Evolutionary conservation across 2,797 vertebrate genomes (phyloP), one percentile per base, ranked within the genome.

Genomic region (Macrochelys suwanniensis): DNA sequence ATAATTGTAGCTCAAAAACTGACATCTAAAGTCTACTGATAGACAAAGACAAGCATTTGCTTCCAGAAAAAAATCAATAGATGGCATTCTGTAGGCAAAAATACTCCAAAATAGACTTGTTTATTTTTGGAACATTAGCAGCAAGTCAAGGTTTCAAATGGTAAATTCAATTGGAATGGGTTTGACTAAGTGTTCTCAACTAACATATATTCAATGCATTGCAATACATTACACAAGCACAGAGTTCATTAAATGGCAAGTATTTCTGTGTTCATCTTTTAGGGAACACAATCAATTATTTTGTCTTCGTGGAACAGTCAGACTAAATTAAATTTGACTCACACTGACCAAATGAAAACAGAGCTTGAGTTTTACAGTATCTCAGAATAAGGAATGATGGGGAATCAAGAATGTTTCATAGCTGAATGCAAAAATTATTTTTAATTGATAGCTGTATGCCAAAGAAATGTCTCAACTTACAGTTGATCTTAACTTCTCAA

Each of bases 81-180:
- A 86, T 81, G 91, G 47, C 59, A 95, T 96, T 97, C 97, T 77
- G 71, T 85, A 97, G 94, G 94, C 82, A 97, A 95, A 85, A 50
- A 51, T 82, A 91, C 57, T 96, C 95, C 87, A 90, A 82, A 94
- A 97, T 51, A 85, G 50, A 82, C 61, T 49, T 61, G 84, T 90
- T 94, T 98, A 96, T 98, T 98, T 98, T 97, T 88, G 89, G 94
- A 92, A 59, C 56, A 95, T 96, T 97, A 97, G 90, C 61, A 97
- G 83, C 87, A 82, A 95, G 92, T 71, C 91, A 78, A 94, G 91
- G 87, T 97, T 98, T 97, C 89, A 96, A 94, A 97, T 51, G 86
- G 45, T 97, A 92, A 92, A 97, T 97, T 96, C 96, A 93, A 97
- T 98, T 98, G 97, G 82, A 94, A 45, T 77, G 87, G 61, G 94